Evolutionary conservation across 2,113 vertebrate species (phyloP).

Genomic region (Chaetura pelagica): DNA sequence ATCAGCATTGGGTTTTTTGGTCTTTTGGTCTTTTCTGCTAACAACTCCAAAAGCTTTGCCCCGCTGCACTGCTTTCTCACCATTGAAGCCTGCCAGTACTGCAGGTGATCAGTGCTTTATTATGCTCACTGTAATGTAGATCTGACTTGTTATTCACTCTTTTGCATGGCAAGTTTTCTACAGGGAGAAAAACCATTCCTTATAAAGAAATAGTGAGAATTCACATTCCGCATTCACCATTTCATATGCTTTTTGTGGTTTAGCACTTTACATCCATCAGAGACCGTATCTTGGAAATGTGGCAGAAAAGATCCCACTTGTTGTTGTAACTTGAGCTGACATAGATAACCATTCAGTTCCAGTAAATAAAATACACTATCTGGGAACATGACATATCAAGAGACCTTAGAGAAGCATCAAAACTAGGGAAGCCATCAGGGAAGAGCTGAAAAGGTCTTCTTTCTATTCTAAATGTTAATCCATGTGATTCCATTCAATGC

Average conservation of each 20-base stretch:
- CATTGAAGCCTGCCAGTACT: neutral
- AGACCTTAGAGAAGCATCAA: neutral
- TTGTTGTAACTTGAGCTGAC: neutral
- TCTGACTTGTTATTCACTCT: neutral
- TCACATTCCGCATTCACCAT: neutral
- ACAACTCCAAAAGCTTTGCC: neutral
- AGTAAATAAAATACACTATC: neutral
- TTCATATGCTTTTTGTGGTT: conserved; percentile 6
- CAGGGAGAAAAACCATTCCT: neutral
- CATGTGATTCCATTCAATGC: neutral
- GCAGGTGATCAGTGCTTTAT: neutral
- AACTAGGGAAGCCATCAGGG: neutral
- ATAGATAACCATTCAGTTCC: neutral
- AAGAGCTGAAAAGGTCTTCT: neutral
- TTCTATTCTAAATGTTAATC: neutral
- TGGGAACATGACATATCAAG: neutral
- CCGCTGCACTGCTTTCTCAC: neutral
- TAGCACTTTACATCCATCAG: neutral
- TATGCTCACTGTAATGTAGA: neutral
- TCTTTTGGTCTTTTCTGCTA: neutral
- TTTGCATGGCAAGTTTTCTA: neutral
- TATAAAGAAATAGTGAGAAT: neutral
- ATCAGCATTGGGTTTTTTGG: neutral
- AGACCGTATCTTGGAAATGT: neutral
- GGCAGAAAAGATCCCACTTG: neutral